A percentile compares a stretch with the other conserved stretches of the same genome.
These are phyloP conservation scores for Onychomys torridus DNA, from an alignment of 2,797 vertebrate species.

Conservation along the genomic window DNA sequence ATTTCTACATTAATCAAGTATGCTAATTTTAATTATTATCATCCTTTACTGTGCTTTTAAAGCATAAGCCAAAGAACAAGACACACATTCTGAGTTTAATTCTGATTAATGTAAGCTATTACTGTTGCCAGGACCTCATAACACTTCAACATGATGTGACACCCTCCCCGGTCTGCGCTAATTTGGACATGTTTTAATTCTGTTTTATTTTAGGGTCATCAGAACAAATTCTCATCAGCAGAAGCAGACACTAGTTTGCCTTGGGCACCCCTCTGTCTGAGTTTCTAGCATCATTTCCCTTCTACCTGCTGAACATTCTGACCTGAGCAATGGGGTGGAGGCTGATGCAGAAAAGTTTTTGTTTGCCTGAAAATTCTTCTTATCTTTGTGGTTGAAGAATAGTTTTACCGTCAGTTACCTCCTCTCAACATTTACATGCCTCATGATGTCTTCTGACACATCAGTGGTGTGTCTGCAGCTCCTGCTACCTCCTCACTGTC, in stretches of 20 bases:
- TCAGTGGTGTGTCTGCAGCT: neutral
- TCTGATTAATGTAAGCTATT: neutral
- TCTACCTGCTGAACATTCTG: neutral
- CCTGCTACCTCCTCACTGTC: accelerated
- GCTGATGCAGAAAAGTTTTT: neutral
- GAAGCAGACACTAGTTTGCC: neutral
- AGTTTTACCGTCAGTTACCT: no score
- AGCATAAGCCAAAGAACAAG: neutral
- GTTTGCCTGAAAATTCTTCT: neutral
- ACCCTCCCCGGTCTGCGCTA: neutral
- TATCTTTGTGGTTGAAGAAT: neutral
- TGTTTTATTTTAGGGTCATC: neutral
- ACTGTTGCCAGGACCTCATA: neutral
- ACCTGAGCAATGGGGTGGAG: neutral
- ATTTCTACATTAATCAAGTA: neutral
- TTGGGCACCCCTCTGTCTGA: neutral
- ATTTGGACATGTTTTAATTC: neutral
- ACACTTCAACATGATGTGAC: neutral
- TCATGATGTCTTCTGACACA: neutral
- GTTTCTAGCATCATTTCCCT: neutral
- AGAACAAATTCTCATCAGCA: neutral
- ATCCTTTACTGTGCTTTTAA: neutral
- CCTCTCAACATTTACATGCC: neutral
- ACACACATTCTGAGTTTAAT: neutral
- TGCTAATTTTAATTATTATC: neutral